Base-by-base conservation (phyloP, 2,113 vertebrate genomes). In the Heloderma charlesbogerti region DNA sequence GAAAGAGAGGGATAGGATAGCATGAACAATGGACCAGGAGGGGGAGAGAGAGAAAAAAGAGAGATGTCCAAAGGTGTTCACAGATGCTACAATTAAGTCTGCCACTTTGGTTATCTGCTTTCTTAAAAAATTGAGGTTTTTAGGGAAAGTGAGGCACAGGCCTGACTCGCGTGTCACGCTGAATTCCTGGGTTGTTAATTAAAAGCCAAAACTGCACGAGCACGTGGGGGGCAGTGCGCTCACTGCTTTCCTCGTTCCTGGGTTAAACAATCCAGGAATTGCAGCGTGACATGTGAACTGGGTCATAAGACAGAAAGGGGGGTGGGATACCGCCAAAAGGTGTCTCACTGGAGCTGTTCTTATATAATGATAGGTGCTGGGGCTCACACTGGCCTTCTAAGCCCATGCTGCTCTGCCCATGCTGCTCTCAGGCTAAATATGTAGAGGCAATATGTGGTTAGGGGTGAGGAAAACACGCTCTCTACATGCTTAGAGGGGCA, bases 11-110 rank as follows among this genome's bases (percentile, higher is more conserved):
- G 95, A 89, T 88, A 95, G 93, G 95, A 95, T 93, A 95, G 92
- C 93, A 93, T 0, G 6, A 95, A 93, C 75, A 91, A 40, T 18
- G n/a, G 93, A 93, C 57, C 12, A 2, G n/a, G 15, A 29, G 34
- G n/a, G n/a, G n/a, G n/a, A 94, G 90, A n/a, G 8, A 91, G 87
- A 90, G 90, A 92, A 93, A 71, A 92, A 95, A 94, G 90, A 95
- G 91, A 94, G 88, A 87, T 92, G 92, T 95, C 93, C 7, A 27
- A 90, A 91, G 92, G 92, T 91, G 91, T 90, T 93, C 89, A 92
- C 92, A 94, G 86, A 74, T 93, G 88, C 88, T 90, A 92, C 93
- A 89, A 81, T 89, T 88, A 89, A 94, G 60, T 10, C 16, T 22
- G 37, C 8, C 27, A 0, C 43, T 74, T 92, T 93, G 94, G 92